Evolutionary conservation across 2,113 vertebrate species (phyloP).

Genomic region (Vulpes ferrilata): DNA sequence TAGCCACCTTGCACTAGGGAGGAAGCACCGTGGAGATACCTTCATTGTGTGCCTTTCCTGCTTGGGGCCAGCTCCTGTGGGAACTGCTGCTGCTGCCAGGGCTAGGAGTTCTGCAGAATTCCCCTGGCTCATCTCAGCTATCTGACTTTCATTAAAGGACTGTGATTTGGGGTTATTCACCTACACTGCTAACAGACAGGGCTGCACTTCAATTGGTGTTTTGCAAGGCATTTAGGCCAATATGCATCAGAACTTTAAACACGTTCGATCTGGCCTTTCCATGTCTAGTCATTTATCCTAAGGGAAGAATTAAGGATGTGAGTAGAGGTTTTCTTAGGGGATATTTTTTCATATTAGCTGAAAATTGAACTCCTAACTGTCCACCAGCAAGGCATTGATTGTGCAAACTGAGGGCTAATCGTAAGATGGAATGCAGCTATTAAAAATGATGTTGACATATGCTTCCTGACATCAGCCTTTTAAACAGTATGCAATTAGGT

Average conservation of each 20-base stretch:
- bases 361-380: not conserved
- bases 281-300: not conserved
- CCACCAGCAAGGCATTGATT: not conserved
- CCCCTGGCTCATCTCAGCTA: fast-evolving
- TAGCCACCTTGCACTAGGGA: not conserved
- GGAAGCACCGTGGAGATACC: fast-evolving
- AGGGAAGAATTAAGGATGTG: not conserved
- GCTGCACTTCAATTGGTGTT: fast-evolving
- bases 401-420: not conserved
- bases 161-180: not conserved
- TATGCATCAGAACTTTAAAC: too few species aligned
- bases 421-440: not conserved
- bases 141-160: not conserved
- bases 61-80: not conserved
- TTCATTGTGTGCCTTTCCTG: not conserved
- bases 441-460: not conserved
- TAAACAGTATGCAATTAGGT: too few species aligned
- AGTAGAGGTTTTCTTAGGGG: not conserved
- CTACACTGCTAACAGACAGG: not conserved
- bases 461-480: not conserved
- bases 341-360: not conserved
- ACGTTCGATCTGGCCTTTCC: too few species aligned
- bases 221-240: not conserved
- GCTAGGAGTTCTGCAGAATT: not conserved
- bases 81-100: not conserved